Evolutionary conservation across 2,797 vertebrate species (phyloP).

Genomic region (Hylomyscus alleni): DNA sequence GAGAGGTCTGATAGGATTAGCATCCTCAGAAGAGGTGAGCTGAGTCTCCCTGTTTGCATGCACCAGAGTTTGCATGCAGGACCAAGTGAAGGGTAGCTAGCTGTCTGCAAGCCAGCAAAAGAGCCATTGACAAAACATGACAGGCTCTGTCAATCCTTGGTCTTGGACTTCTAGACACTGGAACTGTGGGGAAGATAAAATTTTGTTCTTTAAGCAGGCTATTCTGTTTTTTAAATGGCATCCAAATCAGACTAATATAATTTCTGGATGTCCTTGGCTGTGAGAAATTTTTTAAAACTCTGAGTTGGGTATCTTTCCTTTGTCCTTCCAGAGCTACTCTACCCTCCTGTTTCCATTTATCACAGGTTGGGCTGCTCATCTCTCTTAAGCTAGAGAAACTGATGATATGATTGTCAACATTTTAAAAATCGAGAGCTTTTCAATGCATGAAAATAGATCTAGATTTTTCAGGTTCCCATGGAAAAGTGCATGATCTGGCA

Average conservation of each 20-base stretch:
- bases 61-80: background rate
- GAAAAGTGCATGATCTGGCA: slow-evolving; percentile 58
- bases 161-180: background rate
- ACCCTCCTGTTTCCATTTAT: background rate
- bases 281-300: background rate
- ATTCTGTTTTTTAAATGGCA: background rate
- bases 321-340: background rate
- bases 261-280: background rate
- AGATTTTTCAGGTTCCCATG: slow-evolving; percentile 23
- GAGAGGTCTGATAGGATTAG: background rate
- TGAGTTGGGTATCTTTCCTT: background rate
- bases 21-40: background rate
- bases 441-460: slow-evolving; percentile 54
- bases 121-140: background rate
- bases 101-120: background rate
- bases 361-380: background rate
- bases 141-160: background rate
- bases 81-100: background rate
- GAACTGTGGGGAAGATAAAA: background rate
- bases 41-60: background rate
- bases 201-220: background rate
- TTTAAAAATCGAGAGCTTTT: slow-evolving; percentile 62
- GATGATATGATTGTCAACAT: slow-evolving; percentile 24
- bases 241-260: background rate
- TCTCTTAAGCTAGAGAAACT: slow-evolving; percentile 61